Conservation (phyloP, 2,888 invertebrate species). For the Pogonocherus hispidulus region DNA sequence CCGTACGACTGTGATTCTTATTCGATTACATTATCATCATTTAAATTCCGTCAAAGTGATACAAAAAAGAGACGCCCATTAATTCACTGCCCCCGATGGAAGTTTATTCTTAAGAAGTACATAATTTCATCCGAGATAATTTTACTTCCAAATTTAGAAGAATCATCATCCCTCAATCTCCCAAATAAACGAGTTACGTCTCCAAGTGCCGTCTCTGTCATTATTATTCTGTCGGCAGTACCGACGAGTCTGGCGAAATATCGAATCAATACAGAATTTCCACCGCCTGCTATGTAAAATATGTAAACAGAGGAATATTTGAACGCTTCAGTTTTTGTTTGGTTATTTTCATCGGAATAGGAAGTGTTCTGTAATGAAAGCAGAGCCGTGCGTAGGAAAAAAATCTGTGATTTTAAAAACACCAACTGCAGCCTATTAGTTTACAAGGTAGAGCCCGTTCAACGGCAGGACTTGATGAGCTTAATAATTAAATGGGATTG, state of each 20-base stretch:
- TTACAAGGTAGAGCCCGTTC: too few species aligned
- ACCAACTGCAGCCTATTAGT: too few species aligned
- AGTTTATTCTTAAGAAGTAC: neutral
- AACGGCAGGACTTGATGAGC: too few species aligned
- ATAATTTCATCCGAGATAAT: neutral
- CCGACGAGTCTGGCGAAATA: conserved; percentile 12
- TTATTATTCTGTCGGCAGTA: conserved; percentile 17
- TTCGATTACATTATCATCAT: neutral
- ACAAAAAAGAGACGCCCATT: neutral
- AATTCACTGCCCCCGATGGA: conserved; percentile 1
- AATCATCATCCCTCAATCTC: neutral
- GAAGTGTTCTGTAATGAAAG: neutral
- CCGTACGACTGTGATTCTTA: neutral
- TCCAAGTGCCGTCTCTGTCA: neutral
- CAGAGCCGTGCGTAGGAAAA: neutral
- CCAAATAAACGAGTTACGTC: neutral
- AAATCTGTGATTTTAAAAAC: too few species aligned
- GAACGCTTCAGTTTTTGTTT: conserved; percentile 27
- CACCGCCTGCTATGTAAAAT: conserved; percentile 15
- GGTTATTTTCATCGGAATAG: conserved; percentile 16
- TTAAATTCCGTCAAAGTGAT: neutral
- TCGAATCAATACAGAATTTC: conserved; percentile 22
- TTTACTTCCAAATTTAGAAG: conserved; percentile 19
- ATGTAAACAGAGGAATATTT: conserved; percentile 32
- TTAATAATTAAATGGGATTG: too few species aligned